A percentile compares a stretch with the other conserved stretches of the same genome.
Evolutionary conservation across 2,113 vertebrate genomes (phyloP).

Genomic region (Sapayoa aenigma): DNA sequence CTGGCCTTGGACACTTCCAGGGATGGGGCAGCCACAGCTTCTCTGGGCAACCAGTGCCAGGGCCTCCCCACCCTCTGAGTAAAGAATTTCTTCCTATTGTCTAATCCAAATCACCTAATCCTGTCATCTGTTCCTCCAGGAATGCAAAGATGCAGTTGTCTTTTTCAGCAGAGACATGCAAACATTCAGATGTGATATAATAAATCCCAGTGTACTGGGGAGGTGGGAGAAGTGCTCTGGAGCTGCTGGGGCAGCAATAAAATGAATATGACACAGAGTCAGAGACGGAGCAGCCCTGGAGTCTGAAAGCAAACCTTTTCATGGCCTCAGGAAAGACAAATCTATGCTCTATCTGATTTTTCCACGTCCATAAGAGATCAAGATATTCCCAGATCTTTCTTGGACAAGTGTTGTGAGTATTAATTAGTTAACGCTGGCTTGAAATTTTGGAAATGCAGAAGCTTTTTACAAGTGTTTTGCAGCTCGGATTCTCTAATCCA

Average conservation of each 20-base stretch:
- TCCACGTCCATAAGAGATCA: neutral
- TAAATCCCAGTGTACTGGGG: neutral
- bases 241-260: neutral
- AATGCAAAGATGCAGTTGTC: neutral
- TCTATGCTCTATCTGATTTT: neutral
- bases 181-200: rapidly evolving
- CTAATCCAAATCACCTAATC: neutral
- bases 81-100: neutral
- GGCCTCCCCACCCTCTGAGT: neutral
- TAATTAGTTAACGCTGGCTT: neutral
- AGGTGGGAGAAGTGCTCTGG: neutral
- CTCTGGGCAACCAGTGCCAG: neutral
- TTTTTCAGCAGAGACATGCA: neutral
- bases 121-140: neutral
- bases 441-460: neutral
- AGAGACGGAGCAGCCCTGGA: rapidly evolving
- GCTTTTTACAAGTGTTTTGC: neutral
- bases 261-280: neutral
- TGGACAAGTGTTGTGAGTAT: neutral
- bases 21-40: neutral
- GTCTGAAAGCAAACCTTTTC: neutral
- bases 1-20: rapidly evolving
- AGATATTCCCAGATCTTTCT: neutral
- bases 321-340: neutral
- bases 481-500: neutral